Evolutionary conservation across 2,113 vertebrate genomes (phyloP).

Genomic region (Cephalopholis sonnerati): DNA sequence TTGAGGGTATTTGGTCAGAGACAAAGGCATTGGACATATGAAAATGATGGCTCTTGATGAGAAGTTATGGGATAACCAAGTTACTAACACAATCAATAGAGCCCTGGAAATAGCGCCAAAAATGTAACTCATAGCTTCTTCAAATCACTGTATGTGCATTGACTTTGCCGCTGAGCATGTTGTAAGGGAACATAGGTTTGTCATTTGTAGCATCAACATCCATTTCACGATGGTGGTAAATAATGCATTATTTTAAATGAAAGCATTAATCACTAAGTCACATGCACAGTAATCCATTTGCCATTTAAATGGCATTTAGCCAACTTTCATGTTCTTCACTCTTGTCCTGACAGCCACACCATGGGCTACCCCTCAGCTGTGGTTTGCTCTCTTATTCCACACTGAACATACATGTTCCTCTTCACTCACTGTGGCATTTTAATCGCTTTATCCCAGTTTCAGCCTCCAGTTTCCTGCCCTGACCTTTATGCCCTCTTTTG

Average conservation of each 20-base stretch:
- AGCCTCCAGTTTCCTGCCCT: constrained; percentile 8
- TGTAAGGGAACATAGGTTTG: not conserved
- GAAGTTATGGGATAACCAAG: not conserved
- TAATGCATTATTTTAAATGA: not conserved
- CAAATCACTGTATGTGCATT: not conserved
- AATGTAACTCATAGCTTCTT: not conserved
- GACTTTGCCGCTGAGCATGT: not conserved
- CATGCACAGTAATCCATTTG: constrained; percentile 7
- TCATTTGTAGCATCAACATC: not conserved
- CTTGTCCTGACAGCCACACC: not conserved
- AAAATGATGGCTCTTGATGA: not conserved
- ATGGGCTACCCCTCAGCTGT: constrained; percentile 2
- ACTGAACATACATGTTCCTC: constrained; percentile 18
- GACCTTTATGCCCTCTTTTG: constrained; percentile 12
- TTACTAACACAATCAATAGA: not conserved
- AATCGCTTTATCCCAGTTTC: constrained; percentile 37
- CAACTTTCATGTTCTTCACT: not conserved
- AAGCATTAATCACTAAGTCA: not conserved
- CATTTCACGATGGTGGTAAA: not conserved
- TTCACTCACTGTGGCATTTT: constrained; percentile 32
- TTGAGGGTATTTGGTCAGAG: no score
- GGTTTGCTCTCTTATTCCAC: constrained; percentile 11
- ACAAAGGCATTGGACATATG: no score
- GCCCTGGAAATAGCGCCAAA: not conserved
- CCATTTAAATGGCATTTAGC: constrained; percentile 29